Base-by-base conservation (phyloP, 2,797 vertebrate species). In the Crypturellus tataupa region DNA sequence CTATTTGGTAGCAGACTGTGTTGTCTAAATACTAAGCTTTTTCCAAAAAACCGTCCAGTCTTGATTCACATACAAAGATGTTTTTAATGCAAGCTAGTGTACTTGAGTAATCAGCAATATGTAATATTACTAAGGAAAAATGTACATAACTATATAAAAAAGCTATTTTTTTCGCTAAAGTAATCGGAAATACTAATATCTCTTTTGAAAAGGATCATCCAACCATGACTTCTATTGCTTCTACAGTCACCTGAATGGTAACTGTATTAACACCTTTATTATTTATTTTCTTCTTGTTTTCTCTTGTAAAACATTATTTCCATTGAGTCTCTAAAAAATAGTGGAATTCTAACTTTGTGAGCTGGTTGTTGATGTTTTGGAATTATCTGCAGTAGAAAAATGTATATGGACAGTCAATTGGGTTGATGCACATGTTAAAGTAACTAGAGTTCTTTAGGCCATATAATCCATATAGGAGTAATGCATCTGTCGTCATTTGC, bases 401-500 rank as follows among this genome's bases (percentile, higher is more conserved):
- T 29, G 9, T 29, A 55, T 29, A 9, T 55, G 53, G 79, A 69
- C 55, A 9, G 40, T 10, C 25, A 31, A 14, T 10, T 42, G 69
- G 29, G 27, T 33, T 51, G 64, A 23, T 40, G 20, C 6, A 23
- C 1, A 1, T 40, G 18, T 11, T 1, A 3, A 17, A 44, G 51
- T 27, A 56, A n/a, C 63, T 39, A 35, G 31, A 55, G 13, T 56
- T 80, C 33, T 60, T 25, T 23, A 70, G n/a, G 51, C 40, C 2
- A 0, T 29, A 12, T 25, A 13, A 17, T 29, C 44, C 18, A 3
- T 35, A 6, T 1, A 5, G 40, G 46, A 51, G 19, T 65, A 53
- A 35, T 1, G 2, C 1, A 3, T 0, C 6, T 24, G 18, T 33
- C 13, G 2, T 23, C 0, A 47, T 68, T 40, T 51, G 17, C 29